Conservation (phyloP, 2,888 invertebrate genomes). For the Xylocampa areola region DNA sequence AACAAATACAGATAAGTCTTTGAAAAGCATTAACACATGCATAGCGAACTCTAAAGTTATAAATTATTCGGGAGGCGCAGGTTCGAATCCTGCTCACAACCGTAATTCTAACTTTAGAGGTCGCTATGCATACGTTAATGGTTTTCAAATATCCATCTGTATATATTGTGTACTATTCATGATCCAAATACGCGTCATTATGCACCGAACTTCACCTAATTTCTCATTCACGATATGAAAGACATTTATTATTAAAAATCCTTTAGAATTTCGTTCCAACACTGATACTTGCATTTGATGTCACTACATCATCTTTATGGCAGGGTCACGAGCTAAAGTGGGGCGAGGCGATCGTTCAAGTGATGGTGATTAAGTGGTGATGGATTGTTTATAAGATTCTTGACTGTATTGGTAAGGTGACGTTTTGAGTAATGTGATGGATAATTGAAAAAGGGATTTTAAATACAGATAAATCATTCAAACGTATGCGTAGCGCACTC, state of each 20-base stretch:
- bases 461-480: no score
- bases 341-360: slow-evolving; percentile 42
- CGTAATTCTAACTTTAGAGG: no score
- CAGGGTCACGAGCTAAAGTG: slow-evolving; percentile 52
- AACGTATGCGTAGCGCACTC: no score
- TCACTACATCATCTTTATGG: slow-evolving; percentile 61
- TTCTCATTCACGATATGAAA: slow-evolving; percentile 21
- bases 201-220: slow-evolving; percentile 28
- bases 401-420: slow-evolving; percentile 18
- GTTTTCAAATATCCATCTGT: no score
- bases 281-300: slow-evolving; percentile 37
- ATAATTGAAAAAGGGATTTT: no score
- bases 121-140: no score
- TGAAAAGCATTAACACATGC: no score
- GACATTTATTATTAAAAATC: slow-evolving; percentile 8
- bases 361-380: slow-evolving; percentile 26
- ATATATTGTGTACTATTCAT: no score
- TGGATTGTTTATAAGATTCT: slow-evolving; percentile 18
- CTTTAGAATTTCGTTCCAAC: slow-evolving; percentile 22
- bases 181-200: background rate
- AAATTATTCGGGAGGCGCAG: no score
- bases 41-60: no score
- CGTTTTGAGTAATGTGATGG: slow-evolving; percentile 7
- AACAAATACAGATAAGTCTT: no score
- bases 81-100: no score